A percentile compares a stretch with the other conserved stretches of the same genome.
These are phyloP conservation scores for Falcaria lacertinaria DNA, from an alignment of 2,888 invertebrate genomes.

Conservation along the genomic window DNA sequence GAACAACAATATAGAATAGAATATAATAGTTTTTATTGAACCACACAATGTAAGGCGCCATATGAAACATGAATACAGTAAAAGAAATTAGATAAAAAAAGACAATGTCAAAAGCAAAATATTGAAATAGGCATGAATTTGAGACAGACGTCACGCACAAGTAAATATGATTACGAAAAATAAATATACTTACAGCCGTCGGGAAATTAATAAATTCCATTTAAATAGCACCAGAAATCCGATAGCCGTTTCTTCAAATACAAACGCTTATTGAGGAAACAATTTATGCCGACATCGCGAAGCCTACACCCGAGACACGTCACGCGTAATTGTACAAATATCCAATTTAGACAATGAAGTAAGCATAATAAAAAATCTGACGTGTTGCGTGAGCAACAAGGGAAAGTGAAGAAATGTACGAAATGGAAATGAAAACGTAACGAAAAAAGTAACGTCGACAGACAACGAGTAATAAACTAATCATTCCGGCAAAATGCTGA, in stretches of 20 bases:
- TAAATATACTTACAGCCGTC: not conserved
- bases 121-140: no score
- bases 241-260: not conserved
- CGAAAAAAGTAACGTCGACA: not conserved
- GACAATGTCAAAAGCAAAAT: no score
- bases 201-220: not conserved
- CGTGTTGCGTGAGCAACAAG: not conserved
- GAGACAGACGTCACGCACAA: no score
- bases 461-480: not conserved
- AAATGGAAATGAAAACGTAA: slow-evolving; percentile 1
- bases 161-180: not conserved
- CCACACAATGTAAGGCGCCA: no score
- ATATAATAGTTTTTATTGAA: no score
- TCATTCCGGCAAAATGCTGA: not conserved
- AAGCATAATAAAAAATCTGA: slow-evolving; percentile 2
- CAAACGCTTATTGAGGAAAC: not conserved
- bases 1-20: no score
- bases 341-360: slow-evolving; percentile 3
- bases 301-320: not conserved
- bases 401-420: not conserved
- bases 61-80: no score
- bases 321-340: not conserved
- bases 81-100: no score
- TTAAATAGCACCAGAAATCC: not conserved
- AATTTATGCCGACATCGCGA: not conserved